phyloP scores from a whole-genome alignment of 2,888 invertebrate species.

The Deroplatys truncata region DNA sequence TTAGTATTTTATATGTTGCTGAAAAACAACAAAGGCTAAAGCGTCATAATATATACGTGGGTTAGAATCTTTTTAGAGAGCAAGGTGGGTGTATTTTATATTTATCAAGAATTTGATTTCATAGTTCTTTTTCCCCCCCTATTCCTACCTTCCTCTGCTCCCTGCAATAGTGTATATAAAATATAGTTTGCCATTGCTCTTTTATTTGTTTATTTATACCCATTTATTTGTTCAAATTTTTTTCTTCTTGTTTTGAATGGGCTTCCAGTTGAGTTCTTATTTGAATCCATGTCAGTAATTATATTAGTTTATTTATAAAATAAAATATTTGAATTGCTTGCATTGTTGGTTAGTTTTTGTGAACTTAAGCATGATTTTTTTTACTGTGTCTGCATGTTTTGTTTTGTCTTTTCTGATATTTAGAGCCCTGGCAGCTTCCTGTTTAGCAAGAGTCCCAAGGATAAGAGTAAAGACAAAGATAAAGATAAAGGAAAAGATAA shows the following conservation, averaged over 20 bases:
- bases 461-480: constrained; percentile 40
- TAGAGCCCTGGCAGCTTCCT: constrained; percentile 34
- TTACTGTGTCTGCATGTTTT: constrained; percentile 25
- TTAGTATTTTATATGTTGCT: too few relatives aligned
- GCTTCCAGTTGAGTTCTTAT: neutral
- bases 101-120: neutral
- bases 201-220: too few relatives aligned
- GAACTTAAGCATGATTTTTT: constrained; percentile 15
- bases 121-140: neutral
- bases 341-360: neutral
- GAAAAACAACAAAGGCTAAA: too few relatives aligned
- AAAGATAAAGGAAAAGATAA: constrained; percentile 41
- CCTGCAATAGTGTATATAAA: neutral
- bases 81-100: neutral
- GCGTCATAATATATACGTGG: too few relatives aligned
- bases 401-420: constrained; percentile 20
- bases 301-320: neutral
- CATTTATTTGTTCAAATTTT: neutral
- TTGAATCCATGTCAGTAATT: neutral
- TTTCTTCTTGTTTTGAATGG: neutral
- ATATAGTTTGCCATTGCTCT: neutral
- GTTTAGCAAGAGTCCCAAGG: constrained; percentile 45
- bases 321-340: neutral
- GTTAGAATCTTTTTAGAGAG: too few relatives aligned
- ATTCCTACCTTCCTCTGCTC: too few relatives aligned